Conservation (phyloP, 2,797 vertebrate genomes). For the Erpetoichthys calabaricus region DNA sequence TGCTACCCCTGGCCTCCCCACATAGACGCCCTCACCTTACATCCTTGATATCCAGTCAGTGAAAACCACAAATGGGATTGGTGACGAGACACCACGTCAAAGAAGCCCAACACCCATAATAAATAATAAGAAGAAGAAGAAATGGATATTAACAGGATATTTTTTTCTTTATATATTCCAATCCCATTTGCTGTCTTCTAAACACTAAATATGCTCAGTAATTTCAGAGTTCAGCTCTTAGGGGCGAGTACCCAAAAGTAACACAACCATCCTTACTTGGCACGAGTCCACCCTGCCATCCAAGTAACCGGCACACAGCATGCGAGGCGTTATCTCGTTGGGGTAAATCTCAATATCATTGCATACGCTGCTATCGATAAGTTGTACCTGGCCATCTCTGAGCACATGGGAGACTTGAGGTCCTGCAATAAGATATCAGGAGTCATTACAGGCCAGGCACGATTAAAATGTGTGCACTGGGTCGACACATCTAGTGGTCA, state of each 20-base stretch:
- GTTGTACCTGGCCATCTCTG: constrained; percentile 42
- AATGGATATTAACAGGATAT: not conserved
- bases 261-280: constrained; percentile 36
- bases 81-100: too few relatives aligned
- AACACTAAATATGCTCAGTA: too few relatives aligned
- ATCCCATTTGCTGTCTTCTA: too few relatives aligned
- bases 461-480: not conserved
- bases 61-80: too few relatives aligned
- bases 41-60: too few relatives aligned
- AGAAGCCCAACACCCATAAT: too few relatives aligned
- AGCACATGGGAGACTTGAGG: constrained; percentile 31
- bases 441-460: not conserved
- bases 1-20: too few relatives aligned
- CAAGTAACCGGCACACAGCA: constrained; percentile 56
- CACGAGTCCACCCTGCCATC: constrained; percentile 55
- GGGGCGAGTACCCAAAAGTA: too few relatives aligned
- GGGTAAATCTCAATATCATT: constrained; percentile 34
- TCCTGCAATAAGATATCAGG: not conserved
- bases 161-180: too few relatives aligned
- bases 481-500: not conserved
- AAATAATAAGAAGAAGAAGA: too few relatives aligned
- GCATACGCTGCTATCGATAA: constrained; percentile 43
- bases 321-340: constrained; percentile 41
- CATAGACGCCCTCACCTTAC: too few relatives aligned
- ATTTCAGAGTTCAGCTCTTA: too few relatives aligned